Percentiles rank a stretch among this genome's conserved stretches.
phyloP scores from a whole-genome alignment of 2,797 vertebrate genomes.

The Rhodeus uyekii region DNA sequence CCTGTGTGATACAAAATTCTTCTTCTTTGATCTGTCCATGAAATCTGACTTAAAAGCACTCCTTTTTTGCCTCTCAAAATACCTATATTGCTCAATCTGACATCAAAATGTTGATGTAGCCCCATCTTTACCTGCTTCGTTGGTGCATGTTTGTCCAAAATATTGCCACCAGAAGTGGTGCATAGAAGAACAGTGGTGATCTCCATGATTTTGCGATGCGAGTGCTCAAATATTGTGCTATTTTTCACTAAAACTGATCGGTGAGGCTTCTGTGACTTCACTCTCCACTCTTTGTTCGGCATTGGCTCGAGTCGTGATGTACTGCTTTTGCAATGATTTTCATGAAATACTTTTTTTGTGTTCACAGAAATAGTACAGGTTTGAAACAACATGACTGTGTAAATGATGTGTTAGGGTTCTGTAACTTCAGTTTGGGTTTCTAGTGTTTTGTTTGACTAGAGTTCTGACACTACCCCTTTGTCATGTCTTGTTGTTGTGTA shows the following conservation, averaged over 20 bases:
- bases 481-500: too few relatives aligned
- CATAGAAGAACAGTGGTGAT: not conserved
- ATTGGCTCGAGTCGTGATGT: not conserved
- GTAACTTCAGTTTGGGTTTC: too few relatives aligned
- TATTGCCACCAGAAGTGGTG: not conserved
- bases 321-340: not conserved
- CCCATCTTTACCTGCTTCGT: too few relatives aligned
- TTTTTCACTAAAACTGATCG: not conserved
- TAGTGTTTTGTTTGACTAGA: too few relatives aligned
- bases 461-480: too few relatives aligned
- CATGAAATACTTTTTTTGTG: not conserved
- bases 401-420: too few relatives aligned
- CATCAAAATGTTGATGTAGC: not conserved
- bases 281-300: not conserved
- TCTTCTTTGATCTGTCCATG: not conserved
- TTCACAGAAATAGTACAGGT: not conserved
- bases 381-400: too few relatives aligned
- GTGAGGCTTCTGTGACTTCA: not conserved
- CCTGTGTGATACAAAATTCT: slow-evolving; percentile 16
- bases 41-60: not conserved
- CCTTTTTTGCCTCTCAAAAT: not conserved
- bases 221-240: not conserved
- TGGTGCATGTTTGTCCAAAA: not conserved
- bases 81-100: not conserved
- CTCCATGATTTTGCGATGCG: not conserved